A percentile compares a stretch with the other conserved stretches of the same genome.
Conservation (phyloP, 2,113 vertebrate genomes). For the Pardalotus punctatus region DNA sequence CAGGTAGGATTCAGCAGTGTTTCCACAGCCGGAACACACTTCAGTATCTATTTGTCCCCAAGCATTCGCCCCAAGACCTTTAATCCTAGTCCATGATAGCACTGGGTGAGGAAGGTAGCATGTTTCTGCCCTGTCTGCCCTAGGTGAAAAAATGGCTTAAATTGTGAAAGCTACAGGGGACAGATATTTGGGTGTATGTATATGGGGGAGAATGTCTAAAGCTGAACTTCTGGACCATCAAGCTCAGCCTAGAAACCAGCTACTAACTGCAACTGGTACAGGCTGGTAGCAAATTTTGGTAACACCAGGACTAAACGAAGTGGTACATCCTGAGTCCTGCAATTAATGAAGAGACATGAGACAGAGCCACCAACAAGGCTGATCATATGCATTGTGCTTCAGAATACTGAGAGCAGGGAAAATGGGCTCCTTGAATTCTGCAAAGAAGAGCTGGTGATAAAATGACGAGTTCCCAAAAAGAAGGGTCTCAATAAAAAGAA, state of each 20-base stretch:
- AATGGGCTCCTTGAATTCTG: background rate
- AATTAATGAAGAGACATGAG: background rate
- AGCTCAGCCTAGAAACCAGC: background rate
- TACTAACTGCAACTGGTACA: background rate
- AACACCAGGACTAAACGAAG: background rate
- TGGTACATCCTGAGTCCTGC: background rate
- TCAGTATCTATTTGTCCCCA: background rate
- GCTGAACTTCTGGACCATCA: background rate
- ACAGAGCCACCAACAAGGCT: background rate
- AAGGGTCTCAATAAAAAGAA: background rate
- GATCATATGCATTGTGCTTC: background rate
- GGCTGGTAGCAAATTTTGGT: background rate
- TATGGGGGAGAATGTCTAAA: background rate
- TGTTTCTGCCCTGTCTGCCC: background rate
- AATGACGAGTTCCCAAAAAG: background rate
- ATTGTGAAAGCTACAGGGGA: background rate
- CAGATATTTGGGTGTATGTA: background rate
- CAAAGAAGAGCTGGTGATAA: background rate
- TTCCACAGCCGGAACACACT: background rate
- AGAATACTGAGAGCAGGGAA: background rate
- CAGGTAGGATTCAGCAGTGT: background rate
- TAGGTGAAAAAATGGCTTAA: background rate
- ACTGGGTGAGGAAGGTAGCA: background rate
- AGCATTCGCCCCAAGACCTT: background rate
- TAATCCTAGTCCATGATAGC: background rate